Percentiles rank a stretch among this genome's conserved stretches.
These are phyloP conservation scores for Myodes glareolus DNA, from an alignment of 2,113 vertebrate species.

Conservation along the genomic window DNA sequence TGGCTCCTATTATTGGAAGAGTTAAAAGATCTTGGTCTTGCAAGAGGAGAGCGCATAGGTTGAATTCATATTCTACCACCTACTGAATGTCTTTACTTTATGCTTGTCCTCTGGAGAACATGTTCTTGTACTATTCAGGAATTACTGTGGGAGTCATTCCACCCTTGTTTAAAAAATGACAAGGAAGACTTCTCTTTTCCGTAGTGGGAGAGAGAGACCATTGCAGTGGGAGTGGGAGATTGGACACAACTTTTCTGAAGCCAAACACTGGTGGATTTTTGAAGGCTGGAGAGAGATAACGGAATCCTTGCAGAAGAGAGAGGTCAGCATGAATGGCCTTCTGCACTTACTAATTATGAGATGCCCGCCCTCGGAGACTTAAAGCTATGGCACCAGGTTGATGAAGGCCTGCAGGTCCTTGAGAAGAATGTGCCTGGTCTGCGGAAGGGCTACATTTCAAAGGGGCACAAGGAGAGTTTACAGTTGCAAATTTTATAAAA, in stretches of 20 bases:
- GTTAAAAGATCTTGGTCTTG: not conserved
- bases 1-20: not conserved
- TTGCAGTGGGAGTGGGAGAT: not conserved
- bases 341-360: not conserved
- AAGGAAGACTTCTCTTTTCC: not conserved
- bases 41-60: not conserved
- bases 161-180: not conserved
- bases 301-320: not conserved
- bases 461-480: not conserved
- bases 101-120: not conserved
- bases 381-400: not conserved
- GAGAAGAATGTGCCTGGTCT: not conserved
- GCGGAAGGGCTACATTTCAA: not conserved
- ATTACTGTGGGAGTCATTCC: not conserved
- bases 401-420: not conserved
- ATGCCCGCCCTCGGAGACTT: not conserved
- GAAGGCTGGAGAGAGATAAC: not conserved
- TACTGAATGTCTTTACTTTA: not conserved
- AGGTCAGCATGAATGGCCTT: not conserved
- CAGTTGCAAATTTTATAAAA: not conserved
- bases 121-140: not conserved
- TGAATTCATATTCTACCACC: not conserved
- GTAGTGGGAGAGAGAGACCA: not conserved
- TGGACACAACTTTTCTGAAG: not conserved
- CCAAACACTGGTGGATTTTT: not conserved